These are phyloP conservation scores for Dinocampus coccinellae DNA, from an alignment of 2,888 invertebrate genomes.

Conservation along the genomic window DNA sequence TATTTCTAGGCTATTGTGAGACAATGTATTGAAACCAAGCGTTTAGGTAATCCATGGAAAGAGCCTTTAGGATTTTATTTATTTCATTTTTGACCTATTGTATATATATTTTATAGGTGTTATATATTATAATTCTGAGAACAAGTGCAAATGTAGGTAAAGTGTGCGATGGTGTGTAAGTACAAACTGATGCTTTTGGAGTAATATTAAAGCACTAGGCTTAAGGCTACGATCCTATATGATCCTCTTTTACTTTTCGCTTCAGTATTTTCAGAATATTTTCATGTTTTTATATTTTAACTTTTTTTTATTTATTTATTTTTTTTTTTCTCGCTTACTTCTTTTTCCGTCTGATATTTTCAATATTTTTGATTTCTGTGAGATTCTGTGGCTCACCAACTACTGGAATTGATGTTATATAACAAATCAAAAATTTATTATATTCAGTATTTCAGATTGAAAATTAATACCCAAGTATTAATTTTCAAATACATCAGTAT, in stretches of 20 bases:
- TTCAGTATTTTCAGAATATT: conserved; percentile 10
- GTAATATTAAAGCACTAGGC: conserved; percentile 26
- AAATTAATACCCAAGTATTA: background rate
- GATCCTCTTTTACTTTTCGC: conserved; percentile 19
- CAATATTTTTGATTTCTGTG: conserved; percentile 7
- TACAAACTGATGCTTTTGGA: background rate
- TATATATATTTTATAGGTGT: background rate
- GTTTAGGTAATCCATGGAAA: too few relatives aligned
- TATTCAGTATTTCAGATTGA: background rate
- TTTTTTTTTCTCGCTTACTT: background rate
- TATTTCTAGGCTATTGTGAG: too few relatives aligned
- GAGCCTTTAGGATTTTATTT: too few relatives aligned
- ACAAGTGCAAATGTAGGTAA: background rate
- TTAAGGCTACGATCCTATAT: conserved; percentile 24
- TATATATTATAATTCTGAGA: background rate
- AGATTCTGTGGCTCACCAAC: too few relatives aligned
- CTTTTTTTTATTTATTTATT: background rate
- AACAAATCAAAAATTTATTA: background rate
- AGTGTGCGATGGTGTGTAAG: background rate
- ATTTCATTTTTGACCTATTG: background rate
- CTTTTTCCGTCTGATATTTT: too few relatives aligned
- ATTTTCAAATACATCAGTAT: too few relatives aligned
- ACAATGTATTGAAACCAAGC: too few relatives aligned
- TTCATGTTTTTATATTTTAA: background rate
- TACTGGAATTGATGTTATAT: background rate